These are phyloP conservation scores for Bostrychus sinensis DNA, from an alignment of 2,113 vertebrate genomes.

Conservation along the genomic window DNA sequence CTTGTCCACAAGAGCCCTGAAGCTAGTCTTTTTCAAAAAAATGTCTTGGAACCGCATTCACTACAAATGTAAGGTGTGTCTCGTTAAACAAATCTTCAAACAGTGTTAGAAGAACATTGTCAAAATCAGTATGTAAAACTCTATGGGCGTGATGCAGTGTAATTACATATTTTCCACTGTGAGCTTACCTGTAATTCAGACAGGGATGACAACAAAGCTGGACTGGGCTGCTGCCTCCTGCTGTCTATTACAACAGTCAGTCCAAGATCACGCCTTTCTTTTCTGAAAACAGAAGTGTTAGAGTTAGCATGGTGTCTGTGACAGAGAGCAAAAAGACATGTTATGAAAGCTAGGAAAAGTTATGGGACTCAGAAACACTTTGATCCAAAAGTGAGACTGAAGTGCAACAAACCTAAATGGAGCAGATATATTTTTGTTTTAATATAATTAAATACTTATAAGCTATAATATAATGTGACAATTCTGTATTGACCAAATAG, in stretches of 20 bases:
- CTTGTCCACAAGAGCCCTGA: conserved; percentile 44
- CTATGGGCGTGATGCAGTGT: conserved; percentile 46
- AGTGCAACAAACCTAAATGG: no score
- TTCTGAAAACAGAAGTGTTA: conserved; percentile 69
- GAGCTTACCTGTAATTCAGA: conserved; percentile 83
- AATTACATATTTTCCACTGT: conserved; percentile 61
- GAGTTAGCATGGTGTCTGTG: conserved; percentile 13
- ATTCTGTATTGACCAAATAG: no score
- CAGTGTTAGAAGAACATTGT: conserved; percentile 31
- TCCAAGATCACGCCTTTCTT: conserved; percentile 80
- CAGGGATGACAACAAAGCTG: conserved; percentile 78
- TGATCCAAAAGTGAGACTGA: no score
- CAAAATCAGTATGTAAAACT: conserved; percentile 26
- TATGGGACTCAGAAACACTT: neutral
- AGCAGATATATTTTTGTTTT: no score
- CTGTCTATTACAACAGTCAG: conserved; percentile 82
- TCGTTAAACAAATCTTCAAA: conserved; percentile 19
- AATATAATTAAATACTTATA: no score
- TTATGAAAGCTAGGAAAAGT: neutral
- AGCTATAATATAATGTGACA: no score
- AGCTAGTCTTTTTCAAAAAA: conserved; percentile 63
- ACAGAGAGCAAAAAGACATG: neutral
- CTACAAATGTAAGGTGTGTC: conserved; percentile 46
- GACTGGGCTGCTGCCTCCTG: conserved; percentile 73
- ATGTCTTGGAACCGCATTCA: conserved; percentile 38